Evolutionary conservation across 2,113 vertebrate species (phyloP), one percentile per base, ranked within the genome.

Genomic region (Lampris megalopsis): DNA sequence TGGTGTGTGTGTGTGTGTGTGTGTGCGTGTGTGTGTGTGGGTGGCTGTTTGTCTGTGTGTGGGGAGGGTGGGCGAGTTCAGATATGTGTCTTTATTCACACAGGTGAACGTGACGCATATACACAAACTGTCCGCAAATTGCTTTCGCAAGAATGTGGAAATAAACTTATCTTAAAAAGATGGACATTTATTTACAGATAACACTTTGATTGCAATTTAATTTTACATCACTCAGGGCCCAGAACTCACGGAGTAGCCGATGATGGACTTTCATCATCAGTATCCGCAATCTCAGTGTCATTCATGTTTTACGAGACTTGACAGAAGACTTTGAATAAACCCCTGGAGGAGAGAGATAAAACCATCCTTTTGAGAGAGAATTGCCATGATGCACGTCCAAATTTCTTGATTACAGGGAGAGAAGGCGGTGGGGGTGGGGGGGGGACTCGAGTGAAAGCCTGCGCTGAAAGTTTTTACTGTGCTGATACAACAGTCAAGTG

Each of bases 401-500:
- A 89, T 91, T 91, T 92, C 89, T 92, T 93, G 93, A 94, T 94
- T 94, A 93, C 86, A 89, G 87, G 86, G 82, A 63, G 87, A 84
- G 48, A 57, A 45, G 4, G 3, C 24, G 48, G 9, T 24, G 67
- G 61, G 6, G 8, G 73, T 59, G 61, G 13, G 61, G 41, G 7
- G 59, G 52, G 64, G 81, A 64, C 85, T 80, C 71, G 79, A 90
- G 86, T 88, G 83, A 92, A 92, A 92, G 90, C 85, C 79, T 81
- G 81, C 49, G 24, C 88, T 82, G 86, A 91, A 92, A 93, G 92
- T 94, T 93, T 91, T 80, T 63, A 84, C 85, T 92, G 91, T 89
- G 90, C 92, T 94, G 92, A 94, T 92, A 94, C 91, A 94, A 92
- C 92, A 93, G 91, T 92, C 92, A 90, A 91, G 86, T 91, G 92